Conservation (phyloP, 2,797 vertebrate genomes). For the Pseudotriccus pelzelni region DNA sequence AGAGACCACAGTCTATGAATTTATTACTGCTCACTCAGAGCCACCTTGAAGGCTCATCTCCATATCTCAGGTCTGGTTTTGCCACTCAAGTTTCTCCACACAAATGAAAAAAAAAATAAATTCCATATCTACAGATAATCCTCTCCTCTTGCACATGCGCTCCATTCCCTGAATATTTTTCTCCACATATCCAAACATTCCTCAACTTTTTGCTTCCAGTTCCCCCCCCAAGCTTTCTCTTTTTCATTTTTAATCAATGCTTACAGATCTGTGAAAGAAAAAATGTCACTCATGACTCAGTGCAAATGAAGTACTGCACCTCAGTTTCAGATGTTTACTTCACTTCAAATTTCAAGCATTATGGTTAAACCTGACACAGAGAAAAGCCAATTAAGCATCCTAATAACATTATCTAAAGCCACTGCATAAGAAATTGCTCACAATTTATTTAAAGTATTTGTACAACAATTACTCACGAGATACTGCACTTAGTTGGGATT, state of each 20-base stretch:
- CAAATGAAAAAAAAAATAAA: not conserved
- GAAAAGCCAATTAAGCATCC: conserved; percentile 24
- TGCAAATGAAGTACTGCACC: not conserved
- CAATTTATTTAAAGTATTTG: conserved; percentile 48
- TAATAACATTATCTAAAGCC: conserved; percentile 32
- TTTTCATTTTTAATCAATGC: not conserved
- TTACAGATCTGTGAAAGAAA: not conserved
- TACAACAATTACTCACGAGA: not conserved
- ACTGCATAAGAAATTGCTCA: conserved; percentile 9
- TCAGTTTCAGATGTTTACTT: not conserved
- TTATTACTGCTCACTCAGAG: not conserved
- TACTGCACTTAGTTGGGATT: conserved; percentile 34
- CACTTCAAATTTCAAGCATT: not conserved
- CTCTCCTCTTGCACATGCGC: not conserved
- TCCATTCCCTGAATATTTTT: not conserved
- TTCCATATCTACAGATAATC: not conserved
- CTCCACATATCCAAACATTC: not conserved
- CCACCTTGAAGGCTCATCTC: not conserved
- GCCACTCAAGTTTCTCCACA: not conserved
- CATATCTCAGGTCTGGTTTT: not conserved
- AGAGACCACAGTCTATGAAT: not conserved
- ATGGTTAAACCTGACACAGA: not conserved
- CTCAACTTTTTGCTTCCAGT: not conserved
- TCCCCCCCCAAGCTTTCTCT: not conserved
- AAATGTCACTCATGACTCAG: not conserved